These are phyloP conservation scores for Apodemia zela DNA, from an alignment of 2,888 invertebrate genomes.

Conservation along the genomic window DNA sequence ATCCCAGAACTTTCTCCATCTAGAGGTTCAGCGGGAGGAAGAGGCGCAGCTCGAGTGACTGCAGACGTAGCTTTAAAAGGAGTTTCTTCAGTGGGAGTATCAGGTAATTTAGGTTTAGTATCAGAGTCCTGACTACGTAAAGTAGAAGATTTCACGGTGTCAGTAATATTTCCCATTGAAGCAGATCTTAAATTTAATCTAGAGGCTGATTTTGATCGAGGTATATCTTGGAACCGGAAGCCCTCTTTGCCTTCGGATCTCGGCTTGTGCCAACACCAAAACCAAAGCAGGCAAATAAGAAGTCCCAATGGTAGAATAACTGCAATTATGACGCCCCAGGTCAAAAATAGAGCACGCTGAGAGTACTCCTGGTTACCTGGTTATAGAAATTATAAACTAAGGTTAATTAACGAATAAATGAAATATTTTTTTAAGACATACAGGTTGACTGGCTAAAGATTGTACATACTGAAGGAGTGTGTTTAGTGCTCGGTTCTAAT, in stretches of 20 bases:
- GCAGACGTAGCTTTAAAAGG: conserved; percentile 43
- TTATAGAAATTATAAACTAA: conserved; percentile 39
- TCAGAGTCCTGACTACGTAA: conserved; percentile 60
- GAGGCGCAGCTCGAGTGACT: conserved; percentile 54
- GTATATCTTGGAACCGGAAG: conserved; percentile 77
- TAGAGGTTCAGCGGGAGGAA: conserved; percentile 48
- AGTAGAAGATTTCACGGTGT: conserved; percentile 69
- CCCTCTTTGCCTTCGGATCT: conserved; percentile 79
- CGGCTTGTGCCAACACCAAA: conserved; percentile 81
- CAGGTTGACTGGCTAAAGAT: too few relatives aligned
- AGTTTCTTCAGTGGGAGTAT: conserved; percentile 60
- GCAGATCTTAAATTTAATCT: conserved; percentile 76
- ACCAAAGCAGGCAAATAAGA: conserved; percentile 82
- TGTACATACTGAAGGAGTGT: too few relatives aligned
- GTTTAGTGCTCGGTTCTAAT: too few relatives aligned
- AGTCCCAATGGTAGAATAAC: conserved; percentile 85
- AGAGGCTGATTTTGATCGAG: conserved; percentile 81
- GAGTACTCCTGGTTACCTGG: conserved; percentile 85
- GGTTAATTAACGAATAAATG: too few relatives aligned
- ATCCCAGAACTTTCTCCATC: conserved; percentile 74
- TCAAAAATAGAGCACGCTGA: conserved; percentile 86
- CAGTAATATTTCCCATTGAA: conserved; percentile 77
- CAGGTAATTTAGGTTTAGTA: conserved; percentile 54
- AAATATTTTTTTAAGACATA: too few relatives aligned
- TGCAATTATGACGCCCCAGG: conserved; percentile 86